Percentiles rank a stretch among this genome's conserved stretches.
Evolutionary conservation across 2,888 invertebrate genomes (phyloP).

Genomic region (Pheosia tremula): DNA sequence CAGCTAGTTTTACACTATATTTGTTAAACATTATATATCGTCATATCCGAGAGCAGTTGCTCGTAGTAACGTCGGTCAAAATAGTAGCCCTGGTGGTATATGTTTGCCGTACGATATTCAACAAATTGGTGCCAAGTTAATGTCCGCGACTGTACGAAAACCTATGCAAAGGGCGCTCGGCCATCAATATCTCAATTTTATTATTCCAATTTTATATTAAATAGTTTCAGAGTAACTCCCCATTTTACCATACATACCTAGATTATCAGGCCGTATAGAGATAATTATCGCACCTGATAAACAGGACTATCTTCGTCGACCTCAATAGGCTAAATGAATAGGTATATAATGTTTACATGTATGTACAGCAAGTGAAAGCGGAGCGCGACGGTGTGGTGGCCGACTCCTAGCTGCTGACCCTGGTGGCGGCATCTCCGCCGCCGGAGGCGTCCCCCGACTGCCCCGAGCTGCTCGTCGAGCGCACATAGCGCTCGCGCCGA

Average conservation of each 20-base stretch:
- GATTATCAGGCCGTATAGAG: background rate
- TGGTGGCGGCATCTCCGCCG: constrained; percentile 54
- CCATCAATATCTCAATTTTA: too few species aligned
- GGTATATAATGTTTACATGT: background rate
- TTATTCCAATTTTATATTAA: too few species aligned
- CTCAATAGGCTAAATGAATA: background rate
- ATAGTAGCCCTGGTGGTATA: too few species aligned
- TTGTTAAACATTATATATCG: too few species aligned
- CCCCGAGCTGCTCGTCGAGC: constrained; percentile 33
- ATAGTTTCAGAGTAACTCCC: too few species aligned
- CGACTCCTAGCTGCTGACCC: constrained; percentile 74
- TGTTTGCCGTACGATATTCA: too few species aligned
- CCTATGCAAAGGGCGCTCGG: too few species aligned
- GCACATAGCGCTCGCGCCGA: constrained; percentile 15
- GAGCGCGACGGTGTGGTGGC: constrained; percentile 87
- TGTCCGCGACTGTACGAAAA: too few species aligned
- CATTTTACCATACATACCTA: background rate
- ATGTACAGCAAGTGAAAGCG: constrained; percentile 87
- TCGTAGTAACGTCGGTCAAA: too few species aligned
- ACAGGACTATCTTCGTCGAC: background rate
- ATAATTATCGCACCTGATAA: background rate
- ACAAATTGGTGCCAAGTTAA: too few species aligned
- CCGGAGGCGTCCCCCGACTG: constrained; percentile 27
- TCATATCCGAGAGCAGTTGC: too few species aligned
- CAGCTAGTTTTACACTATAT: too few species aligned